These are phyloP conservation scores for Strigamia transsilvanica DNA, from an alignment of 2,888 invertebrate genomes.

Conservation along the genomic window DNA sequence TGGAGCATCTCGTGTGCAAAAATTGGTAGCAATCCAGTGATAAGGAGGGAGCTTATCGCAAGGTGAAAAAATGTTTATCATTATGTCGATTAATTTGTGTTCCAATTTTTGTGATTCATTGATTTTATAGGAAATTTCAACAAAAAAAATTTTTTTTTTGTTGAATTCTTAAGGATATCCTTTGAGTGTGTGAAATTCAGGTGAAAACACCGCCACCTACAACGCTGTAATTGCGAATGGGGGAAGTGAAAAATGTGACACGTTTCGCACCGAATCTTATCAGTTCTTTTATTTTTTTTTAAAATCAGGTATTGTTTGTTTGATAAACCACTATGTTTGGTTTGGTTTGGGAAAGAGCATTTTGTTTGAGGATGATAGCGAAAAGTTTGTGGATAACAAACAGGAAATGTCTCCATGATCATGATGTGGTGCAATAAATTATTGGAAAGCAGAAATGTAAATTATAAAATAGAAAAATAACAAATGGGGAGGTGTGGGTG, in stretches of 20 bases:
- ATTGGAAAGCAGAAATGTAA: no score
- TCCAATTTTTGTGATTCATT: background rate
- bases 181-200: background rate
- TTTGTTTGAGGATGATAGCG: constrained; percentile 7
- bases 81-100: background rate
- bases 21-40: background rate
- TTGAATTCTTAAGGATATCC: background rate
- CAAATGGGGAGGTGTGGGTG: no score
- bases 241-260: background rate
- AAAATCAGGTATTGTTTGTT: background rate
- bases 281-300: background rate
- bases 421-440: background rate
- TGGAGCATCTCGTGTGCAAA: constrained; percentile 6
- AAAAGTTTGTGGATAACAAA: background rate
- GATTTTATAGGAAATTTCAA: background rate
- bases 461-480: no score
- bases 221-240: background rate
- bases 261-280: background rate
- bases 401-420: constrained; percentile 6
- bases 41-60: background rate
- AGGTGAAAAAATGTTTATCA: constrained; percentile 1
- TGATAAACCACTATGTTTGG: background rate
- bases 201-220: background rate
- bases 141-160: background rate
- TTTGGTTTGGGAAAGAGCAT: background rate